Evolutionary conservation across 2,113 vertebrate genomes (phyloP), one percentile per base, ranked within the genome.

Genomic region (Setophaga coronata): DNA sequence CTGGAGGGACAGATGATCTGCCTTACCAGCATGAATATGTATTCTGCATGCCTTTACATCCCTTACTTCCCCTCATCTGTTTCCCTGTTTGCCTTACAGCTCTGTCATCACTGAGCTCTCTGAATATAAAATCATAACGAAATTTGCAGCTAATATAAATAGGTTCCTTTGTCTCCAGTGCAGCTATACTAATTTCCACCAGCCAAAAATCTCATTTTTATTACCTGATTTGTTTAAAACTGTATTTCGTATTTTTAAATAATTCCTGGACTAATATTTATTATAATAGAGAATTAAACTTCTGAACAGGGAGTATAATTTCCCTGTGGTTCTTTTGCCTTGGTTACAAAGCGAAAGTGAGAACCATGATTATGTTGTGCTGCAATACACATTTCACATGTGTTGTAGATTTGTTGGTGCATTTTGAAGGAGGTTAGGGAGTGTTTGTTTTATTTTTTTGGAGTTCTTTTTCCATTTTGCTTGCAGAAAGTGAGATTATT

Each of bases 11-110:
- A 87, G n/a, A 67, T 45, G n/a, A 83, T 58, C 21, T 57, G 16
- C 42, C 34, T 2, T 2, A 42, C 60, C 43, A 84, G 38, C 58
- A 78, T 60, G 34, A 91, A 74, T 71, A 89, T 50, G 13, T 43
- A 81, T 89, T 89, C 21, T 61, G 7, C 8, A 47, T 77, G 20
- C 21, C 16, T 81, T 70, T 64, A 81, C 33, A 14, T 58, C 66
- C 51, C 14, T 16, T 64, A 18, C 9, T 86, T 83, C 43, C 71
- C 29, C 16, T 89, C 31, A 33, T 70, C 51, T 71, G 6, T 81
- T 94, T 87, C 51, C 64, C 24, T 94, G 33, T 87, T 95, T 93
- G 70, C 73, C 70, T 90, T 76, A 51, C 26, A 91, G 78, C 61
- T 87, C 61, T 91, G 91, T 79, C 53, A 67, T 74, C 70, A 60